Evolutionary conservation across 35 echinoderm and acorn worm genomes (phyloP).

Genomic region (Anneissia japonica): DNA sequence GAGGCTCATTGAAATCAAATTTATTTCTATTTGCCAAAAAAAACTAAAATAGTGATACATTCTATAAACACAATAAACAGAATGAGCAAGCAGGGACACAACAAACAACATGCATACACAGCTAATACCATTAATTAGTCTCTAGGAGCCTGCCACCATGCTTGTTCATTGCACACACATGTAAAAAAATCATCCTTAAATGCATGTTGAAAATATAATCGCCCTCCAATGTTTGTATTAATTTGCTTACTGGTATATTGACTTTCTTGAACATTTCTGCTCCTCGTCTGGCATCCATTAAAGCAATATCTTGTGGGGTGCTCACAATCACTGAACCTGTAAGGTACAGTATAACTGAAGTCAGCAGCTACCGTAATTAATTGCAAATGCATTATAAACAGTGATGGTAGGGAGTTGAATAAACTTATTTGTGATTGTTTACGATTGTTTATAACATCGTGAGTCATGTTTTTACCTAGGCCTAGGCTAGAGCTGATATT

Average conservation of each 20-base stretch:
- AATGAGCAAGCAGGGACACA: too few relatives aligned
- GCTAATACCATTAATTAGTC: too few relatives aligned
- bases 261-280: slow-evolving; percentile 97
- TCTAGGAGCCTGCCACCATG: background rate
- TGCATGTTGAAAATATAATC: background rate
- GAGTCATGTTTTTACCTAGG: too few relatives aligned
- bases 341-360: background rate
- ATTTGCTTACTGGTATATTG: slow-evolving; percentile 68
- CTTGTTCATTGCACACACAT: background rate
- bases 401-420: background rate
- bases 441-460: too few relatives aligned
- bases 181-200: background rate
- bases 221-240: background rate
- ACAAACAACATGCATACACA: too few relatives aligned
- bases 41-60: too few relatives aligned
- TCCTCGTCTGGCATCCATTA: slow-evolving; percentile 85
- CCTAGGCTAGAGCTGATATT: too few relatives aligned
- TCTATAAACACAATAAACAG: too few relatives aligned
- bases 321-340: slow-evolving; percentile 90
- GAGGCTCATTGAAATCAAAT: too few relatives aligned
- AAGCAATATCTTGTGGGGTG: slow-evolving; percentile 95
- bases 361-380: background rate
- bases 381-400: background rate
- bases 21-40: too few relatives aligned
- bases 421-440: too few relatives aligned